phyloP scores from a whole-genome alignment of 2,888 invertebrate genomes.

The Cephus runcator region DNA sequence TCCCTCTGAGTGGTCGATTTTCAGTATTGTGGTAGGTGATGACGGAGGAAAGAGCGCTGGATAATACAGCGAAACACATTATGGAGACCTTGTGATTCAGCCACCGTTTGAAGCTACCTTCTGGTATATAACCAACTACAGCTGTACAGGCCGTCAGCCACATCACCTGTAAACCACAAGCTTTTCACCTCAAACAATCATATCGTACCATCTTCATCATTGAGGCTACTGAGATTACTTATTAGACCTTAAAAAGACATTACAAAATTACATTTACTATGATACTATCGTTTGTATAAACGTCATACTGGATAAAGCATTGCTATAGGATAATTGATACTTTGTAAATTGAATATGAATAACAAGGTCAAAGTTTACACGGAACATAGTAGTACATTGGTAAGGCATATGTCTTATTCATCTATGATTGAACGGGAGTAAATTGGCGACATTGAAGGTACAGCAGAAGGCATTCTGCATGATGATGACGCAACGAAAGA shows the following conservation, averaged over 20 bases:
- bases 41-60: constrained; percentile 90
- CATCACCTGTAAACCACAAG: constrained; percentile 75
- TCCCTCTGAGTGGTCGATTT: constrained; percentile 85
- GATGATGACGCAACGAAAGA: not conserved
- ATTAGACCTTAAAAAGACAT: not conserved
- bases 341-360: not conserved
- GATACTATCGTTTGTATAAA: not conserved
- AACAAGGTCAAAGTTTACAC: not conserved
- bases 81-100: constrained; percentile 84
- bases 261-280: not conserved
- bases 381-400: not conserved
- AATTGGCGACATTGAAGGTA: not conserved
- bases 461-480: not conserved
- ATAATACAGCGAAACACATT: constrained; percentile 92
- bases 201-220: not conserved
- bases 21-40: constrained; percentile 88
- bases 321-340: not conserved
- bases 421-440: not conserved
- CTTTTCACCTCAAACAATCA: constrained; percentile 39
- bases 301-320: not conserved
- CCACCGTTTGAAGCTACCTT: constrained; percentile 80
- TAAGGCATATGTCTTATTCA: not conserved
- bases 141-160: constrained; percentile 89
- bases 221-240: not conserved
- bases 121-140: constrained; percentile 84